phyloP scores from a whole-genome alignment of 2,888 invertebrate genomes.

The Spisula solida region DNA sequence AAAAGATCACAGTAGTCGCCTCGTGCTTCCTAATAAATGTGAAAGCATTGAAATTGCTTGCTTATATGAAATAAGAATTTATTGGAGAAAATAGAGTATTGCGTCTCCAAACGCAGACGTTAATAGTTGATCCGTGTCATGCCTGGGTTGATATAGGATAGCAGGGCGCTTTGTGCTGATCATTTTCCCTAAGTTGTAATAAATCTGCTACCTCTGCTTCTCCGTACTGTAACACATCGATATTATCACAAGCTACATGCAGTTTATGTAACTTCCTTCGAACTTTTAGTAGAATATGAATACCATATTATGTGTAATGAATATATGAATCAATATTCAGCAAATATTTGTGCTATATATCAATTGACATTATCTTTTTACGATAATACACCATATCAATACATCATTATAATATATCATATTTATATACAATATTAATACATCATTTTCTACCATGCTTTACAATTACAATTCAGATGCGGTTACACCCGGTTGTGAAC shows the following conservation, averaged over 20 bases:
- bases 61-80: not conserved
- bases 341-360: too few species aligned
- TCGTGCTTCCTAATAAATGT: not conserved
- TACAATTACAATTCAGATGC: too few species aligned
- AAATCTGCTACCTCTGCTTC: not conserved
- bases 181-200: not conserved
- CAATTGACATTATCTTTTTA: too few species aligned
- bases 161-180: not conserved
- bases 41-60: not conserved
- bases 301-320: too few species aligned
- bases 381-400: too few species aligned
- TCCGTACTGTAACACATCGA: not conserved
- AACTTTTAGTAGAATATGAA: not conserved
- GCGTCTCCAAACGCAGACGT: not conserved
- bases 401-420: too few species aligned
- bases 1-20: not conserved
- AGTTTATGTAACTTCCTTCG: too few species aligned
- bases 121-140: not conserved
- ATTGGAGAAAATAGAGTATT: not conserved
- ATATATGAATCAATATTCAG: too few species aligned
- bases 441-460: too few species aligned
- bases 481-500: too few species aligned
- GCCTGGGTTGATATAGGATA: slow-evolving; percentile 3
- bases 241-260: not conserved
- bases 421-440: too few species aligned